Evolutionary conservation across 2,888 invertebrate genomes (phyloP).

Genomic region (Cataglyphis livida): DNA sequence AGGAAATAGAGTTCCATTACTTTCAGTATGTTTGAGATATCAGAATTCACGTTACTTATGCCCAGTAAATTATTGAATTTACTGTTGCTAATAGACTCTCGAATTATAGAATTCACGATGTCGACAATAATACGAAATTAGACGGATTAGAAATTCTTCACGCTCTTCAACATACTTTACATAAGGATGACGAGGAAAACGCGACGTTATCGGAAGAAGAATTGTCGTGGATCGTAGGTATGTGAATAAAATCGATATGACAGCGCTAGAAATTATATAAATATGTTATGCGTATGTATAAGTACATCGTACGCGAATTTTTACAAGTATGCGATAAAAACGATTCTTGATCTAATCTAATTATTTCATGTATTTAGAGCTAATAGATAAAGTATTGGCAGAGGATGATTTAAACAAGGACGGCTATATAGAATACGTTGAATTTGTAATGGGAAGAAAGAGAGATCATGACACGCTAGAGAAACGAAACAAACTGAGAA

Average conservation of each 20-base stretch:
- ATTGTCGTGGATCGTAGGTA: slow-evolving; percentile 79
- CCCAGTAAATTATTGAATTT: background rate
- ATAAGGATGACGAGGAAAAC: slow-evolving; percentile 84
- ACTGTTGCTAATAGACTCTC: background rate
- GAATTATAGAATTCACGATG: slow-evolving; percentile 91
- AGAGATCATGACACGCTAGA: slow-evolving; percentile 67
- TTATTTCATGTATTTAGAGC: slow-evolving; percentile 87
- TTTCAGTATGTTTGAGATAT: slow-evolving; percentile 87
- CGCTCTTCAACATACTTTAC: slow-evolving; percentile 92
- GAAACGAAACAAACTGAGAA: slow-evolving; percentile 68
- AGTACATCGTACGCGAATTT: background rate
- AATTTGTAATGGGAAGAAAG: slow-evolving; percentile 88
- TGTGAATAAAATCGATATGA: slow-evolving; percentile 21
- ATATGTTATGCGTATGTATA: background rate
- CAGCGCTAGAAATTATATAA: background rate
- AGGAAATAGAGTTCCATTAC: slow-evolving; percentile 94
- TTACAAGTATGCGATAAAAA: background rate
- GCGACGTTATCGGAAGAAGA: slow-evolving; percentile 64
- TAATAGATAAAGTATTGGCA: slow-evolving; percentile 94
- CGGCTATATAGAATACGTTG: slow-evolving; percentile 94
- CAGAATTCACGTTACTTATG: background rate
- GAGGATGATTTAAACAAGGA: slow-evolving; percentile 95
- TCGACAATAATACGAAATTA: slow-evolving; percentile 94
- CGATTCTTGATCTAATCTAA: background rate
- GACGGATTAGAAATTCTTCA: slow-evolving; percentile 96